Base-by-base conservation (phyloP, 2,888 invertebrate genomes). In the Girardia tigrina region DNA sequence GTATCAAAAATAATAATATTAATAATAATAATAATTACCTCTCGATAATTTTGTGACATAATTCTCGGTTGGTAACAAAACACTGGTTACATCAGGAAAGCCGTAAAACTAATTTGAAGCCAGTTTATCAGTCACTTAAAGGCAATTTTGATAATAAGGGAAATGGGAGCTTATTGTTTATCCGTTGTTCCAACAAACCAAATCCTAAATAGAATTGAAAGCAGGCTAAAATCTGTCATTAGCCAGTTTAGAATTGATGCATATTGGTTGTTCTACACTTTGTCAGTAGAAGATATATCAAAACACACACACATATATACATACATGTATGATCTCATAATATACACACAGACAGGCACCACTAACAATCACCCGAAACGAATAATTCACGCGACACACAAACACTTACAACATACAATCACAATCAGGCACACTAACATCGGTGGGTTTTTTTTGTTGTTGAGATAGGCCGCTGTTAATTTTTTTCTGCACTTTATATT, bases 71-170 rank as follows among this genome's bases (percentile, higher is more conserved):
- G 56, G 56, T 56, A 56, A 56, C 56, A 56, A 56, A 56, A 56
- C 56, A 56, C 56, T 56, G 56, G 56, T 56, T 56, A 56, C 56
- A 56, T 56, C 56, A 56, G 56, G 56, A 56, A 56, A 56, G 56
- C 56, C 56, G 56, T 56, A 56, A 56, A 56, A 56, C 56, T 56
- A 56, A 56, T 56, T 56, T 56, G n/a, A 56, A 56, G 56, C 56
- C 56, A 56, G 56, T 56, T 56, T 56, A 56, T 56, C 56, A 56
- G 20, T 56, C 23, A 56, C 56, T 56, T 56, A 56, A 56, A 56
- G 56, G 56, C 56, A 56, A 56, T 56, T 56, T 56, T 16, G 56
- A 56, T 56, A 56, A 56, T 56, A 56, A 56, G 56, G 56, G 56
- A 56, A 56, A 56, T 56, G 56, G 56, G 56, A 56, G 56, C 56